phyloP scores from a whole-genome alignment of 2,888 invertebrate species.

The Aporophyla nigra region DNA sequence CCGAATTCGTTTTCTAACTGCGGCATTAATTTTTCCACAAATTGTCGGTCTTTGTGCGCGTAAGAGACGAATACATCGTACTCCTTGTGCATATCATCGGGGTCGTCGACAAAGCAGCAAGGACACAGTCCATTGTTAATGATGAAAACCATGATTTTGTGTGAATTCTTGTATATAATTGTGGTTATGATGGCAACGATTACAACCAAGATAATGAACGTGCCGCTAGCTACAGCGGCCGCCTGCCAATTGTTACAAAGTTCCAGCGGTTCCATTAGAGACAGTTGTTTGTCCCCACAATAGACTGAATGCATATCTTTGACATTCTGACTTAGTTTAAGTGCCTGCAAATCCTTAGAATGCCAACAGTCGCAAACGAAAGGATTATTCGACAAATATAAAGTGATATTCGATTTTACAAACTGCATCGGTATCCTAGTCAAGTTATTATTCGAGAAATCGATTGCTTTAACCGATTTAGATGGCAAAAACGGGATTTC shows the following conservation, averaged over 20 bases:
- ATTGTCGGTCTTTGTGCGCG: constrained; percentile 43
- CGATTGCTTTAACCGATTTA: constrained; percentile 29
- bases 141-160: constrained; percentile 64
- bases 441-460: constrained; percentile 49
- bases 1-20: constrained; percentile 52
- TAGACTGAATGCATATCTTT: constrained; percentile 51
- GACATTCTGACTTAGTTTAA: constrained; percentile 44
- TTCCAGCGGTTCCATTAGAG: constrained; percentile 34
- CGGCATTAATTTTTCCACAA: constrained; percentile 24
- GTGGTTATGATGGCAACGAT: constrained; percentile 16
- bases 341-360: not conserved
- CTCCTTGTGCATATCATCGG: constrained; percentile 27
- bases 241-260: constrained; percentile 69
- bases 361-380: constrained; percentile 51
- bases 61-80: constrained; percentile 47
- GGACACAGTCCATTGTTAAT: constrained; percentile 55
- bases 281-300: constrained; percentile 38
- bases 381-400: constrained; percentile 48
- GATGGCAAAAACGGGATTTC: constrained; percentile 41
- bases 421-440: constrained; percentile 39
- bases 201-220: constrained; percentile 44
- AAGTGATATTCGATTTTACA: constrained; percentile 25
- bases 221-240: constrained; percentile 29
- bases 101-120: constrained; percentile 48
- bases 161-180: constrained; percentile 58